Percentiles rank a stretch among this genome's conserved stretches.
Conservation (phyloP, 2,113 vertebrate species). For the Ceyx cyanopectus region DNA sequence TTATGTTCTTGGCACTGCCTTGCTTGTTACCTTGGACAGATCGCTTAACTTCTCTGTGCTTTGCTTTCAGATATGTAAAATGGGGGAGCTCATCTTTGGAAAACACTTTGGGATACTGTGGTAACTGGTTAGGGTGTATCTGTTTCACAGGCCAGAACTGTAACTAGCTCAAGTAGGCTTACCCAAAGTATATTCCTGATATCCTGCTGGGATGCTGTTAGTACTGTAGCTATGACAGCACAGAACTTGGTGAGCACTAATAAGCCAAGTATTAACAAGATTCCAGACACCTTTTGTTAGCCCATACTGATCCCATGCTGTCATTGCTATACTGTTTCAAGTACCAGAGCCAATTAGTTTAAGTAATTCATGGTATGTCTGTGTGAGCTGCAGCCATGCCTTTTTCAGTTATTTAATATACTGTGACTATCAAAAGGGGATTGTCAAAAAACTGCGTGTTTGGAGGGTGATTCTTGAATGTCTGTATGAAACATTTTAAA, state of each 20-base stretch:
- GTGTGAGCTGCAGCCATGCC: conserved; percentile 30
- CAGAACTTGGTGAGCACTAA: background rate
- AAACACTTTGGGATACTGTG: conserved; percentile 64
- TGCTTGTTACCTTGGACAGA: background rate
- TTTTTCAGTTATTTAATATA: background rate
- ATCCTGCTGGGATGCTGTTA: background rate
- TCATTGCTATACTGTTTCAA: background rate
- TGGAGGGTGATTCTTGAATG: background rate
- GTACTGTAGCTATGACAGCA: background rate
- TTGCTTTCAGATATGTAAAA: conserved; percentile 64
- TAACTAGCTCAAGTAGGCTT: conserved; percentile 3
- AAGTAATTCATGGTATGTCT: background rate
- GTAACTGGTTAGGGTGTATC: conserved; percentile 57
- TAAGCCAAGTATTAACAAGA: background rate
- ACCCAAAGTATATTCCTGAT: background rate
- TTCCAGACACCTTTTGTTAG: background rate
- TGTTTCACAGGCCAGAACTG: conserved; percentile 11
- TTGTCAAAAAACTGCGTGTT: background rate
- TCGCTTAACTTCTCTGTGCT: conserved; percentile 61
- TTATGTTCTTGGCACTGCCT: background rate
- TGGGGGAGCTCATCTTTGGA: conserved; percentile 57
- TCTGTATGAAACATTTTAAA: background rate
- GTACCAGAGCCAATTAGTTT: background rate
- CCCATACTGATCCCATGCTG: background rate
- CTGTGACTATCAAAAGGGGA: no score